Evolutionary conservation across 2,888 invertebrate genomes (phyloP), one percentile per base, ranked within the genome.

Genomic region (Latrodectus elegans): DNA sequence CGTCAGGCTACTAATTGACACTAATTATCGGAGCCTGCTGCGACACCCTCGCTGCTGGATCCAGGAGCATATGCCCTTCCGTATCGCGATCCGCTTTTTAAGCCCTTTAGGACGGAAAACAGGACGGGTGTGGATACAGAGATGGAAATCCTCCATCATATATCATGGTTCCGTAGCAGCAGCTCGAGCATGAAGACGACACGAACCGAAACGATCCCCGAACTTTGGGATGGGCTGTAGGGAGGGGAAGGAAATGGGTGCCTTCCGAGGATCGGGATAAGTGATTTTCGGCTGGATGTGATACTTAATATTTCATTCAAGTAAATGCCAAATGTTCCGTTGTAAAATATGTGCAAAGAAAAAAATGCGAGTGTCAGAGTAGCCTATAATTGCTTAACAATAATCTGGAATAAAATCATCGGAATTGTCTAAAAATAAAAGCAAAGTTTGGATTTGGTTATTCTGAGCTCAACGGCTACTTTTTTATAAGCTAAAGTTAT

Each of bases 1-100:
- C 83, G 83, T 70, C 68, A 81, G 84, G 65, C 77, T 84, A 52
- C 84, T 84, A 84, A 84, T 84, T 84, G 84, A 84, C 84, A 84
- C 84, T 84, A 84, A 84, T 84, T 84, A 84, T 84, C 84, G 71
- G 51, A 76, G 67, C 52, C 72, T 64, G 55, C 55, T 52, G 55
- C 83, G 83, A 77, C 83, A 76, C 83, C 83, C 83, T 84, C 76
- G 76, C 60, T 38, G 38, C 38, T 38, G 6, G 38, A 38, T 38
- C 76, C 71, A 82, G 82, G 60, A 67, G 26, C 49, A 73, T 64
- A 77, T 75, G 70, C 76, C 60, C 70, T 68, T 72, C 17, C 26
- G 38, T 70, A 65, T 70, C 83, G 22, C 79, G n/a, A 15, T 73
- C 64, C 51, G 77, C 77, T 84, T 84, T 84, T 84, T 84, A 84